Percentiles rank a stretch among this genome's conserved stretches.
Evolutionary conservation across 2,113 vertebrate species (phyloP).

Genomic region (Eolophus roseicapilla): DNA sequence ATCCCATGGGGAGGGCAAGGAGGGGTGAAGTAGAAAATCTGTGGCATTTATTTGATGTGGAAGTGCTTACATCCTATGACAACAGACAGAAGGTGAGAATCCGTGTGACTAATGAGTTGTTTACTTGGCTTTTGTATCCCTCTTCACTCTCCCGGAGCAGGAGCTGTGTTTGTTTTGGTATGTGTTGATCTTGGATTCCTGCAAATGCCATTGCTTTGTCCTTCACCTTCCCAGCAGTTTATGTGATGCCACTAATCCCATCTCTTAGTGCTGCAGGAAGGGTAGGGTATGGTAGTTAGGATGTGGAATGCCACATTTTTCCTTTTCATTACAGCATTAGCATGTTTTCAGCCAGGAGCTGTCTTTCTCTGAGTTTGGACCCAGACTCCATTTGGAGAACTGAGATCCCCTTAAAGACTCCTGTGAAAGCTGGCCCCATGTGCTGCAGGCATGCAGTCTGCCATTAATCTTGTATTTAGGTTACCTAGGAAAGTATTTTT

Average conservation of each 20-base stretch:
- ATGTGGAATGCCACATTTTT: background rate
- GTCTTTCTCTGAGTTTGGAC: background rate
- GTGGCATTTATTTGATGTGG: slow-evolving; percentile 35
- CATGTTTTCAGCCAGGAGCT: background rate
- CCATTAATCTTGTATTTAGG: background rate
- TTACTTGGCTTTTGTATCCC: slow-evolving; percentile 17
- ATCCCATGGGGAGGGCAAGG: background rate
- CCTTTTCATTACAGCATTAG: accelerated
- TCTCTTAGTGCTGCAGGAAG: background rate
- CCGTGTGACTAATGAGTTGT: slow-evolving; percentile 38
- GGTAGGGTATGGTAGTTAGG: background rate
- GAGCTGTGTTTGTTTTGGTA: background rate
- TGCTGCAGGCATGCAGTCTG: background rate
- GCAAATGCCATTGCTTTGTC: slow-evolving; percentile 3
- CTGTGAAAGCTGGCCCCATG: background rate
- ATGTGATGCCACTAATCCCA: background rate
- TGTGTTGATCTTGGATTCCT: slow-evolving; percentile 25
- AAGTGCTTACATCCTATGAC: slow-evolving; percentile 3
- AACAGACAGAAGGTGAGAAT: slow-evolving; percentile 27
- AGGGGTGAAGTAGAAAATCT: background rate
- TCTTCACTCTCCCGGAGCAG: background rate
- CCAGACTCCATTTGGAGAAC: background rate
- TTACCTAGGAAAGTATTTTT: background rate
- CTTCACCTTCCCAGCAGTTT: background rate
- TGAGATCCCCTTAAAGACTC: background rate